phyloP scores from a whole-genome alignment of 1,140 invertebrate genomes.

The Argopecten irradians region DNA sequence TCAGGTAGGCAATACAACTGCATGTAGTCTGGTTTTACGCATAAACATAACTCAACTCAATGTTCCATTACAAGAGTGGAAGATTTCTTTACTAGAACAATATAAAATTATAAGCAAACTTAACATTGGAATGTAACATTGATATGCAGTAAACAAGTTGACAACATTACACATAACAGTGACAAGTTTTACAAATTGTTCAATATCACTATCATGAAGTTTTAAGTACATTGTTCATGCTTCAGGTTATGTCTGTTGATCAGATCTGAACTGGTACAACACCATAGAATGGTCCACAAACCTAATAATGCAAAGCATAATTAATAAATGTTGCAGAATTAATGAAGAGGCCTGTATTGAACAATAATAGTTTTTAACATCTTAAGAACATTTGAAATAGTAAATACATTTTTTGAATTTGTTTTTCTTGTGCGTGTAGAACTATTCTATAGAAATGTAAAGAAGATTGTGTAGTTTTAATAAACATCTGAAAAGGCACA shows the following conservation, averaged over 20 bases:
- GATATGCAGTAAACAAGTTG: not conserved
- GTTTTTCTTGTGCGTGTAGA: no score
- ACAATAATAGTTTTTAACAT: not conserved
- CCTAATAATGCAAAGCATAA: no score
- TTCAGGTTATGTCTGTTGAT: no score
- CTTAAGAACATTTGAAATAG: not conserved
- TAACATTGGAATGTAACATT: constrained; percentile 16
- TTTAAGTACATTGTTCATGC: no score
- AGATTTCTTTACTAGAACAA: not conserved
- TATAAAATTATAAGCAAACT: constrained; percentile 11
- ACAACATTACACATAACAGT: not conserved
- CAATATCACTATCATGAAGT: not conserved
- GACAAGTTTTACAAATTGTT: not conserved
- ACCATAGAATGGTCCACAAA: no score
- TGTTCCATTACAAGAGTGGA: not conserved
- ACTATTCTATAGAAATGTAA: no score
- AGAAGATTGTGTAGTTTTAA: not conserved
- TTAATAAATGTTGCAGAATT: not conserved
- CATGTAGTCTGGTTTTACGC: no score
- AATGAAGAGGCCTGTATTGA: not conserved
- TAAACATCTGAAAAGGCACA: not conserved
- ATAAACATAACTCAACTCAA: not conserved
- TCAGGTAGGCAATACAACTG: no score
- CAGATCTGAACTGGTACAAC: no score
- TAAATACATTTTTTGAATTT: no score